A percentile compares a stretch with the other conserved stretches of the same genome.
Conservation (phyloP, 2,888 invertebrate species). For the Dione juno region DNA sequence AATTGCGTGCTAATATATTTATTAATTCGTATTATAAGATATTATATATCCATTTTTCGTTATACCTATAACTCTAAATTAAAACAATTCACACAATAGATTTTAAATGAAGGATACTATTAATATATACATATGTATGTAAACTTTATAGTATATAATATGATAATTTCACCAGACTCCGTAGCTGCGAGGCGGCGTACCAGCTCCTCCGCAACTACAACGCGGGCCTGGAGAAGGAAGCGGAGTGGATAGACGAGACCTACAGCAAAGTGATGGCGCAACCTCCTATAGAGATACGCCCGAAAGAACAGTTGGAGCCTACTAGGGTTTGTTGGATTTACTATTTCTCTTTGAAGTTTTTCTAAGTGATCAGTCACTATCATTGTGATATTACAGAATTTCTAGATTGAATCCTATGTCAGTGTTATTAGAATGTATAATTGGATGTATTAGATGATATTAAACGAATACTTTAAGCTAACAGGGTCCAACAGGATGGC, state of each 20-base stretch:
- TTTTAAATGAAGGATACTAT: too few relatives aligned
- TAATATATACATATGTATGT: too few relatives aligned
- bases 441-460: too few relatives aligned
- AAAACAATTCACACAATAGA: too few relatives aligned
- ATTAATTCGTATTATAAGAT: too few relatives aligned
- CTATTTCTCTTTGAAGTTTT: not conserved
- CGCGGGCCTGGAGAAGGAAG: constrained; percentile 93
- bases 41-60: too few relatives aligned
- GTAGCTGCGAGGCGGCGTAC: constrained; percentile 95
- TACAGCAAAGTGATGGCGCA: constrained; percentile 90
- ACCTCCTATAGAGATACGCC: constrained; percentile 87
- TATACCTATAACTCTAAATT: too few relatives aligned
- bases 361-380: not conserved
- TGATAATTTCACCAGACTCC: too few relatives aligned
- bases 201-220: constrained; percentile 95
- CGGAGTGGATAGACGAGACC: constrained; percentile 94
- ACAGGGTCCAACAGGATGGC: too few relatives aligned
- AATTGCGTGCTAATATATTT: too few relatives aligned
- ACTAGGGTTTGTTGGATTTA: constrained; percentile 86
- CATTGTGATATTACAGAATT: not conserved
- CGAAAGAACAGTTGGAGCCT: constrained; percentile 90
- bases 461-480: too few relatives aligned
- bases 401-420: not conserved
- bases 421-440: not conserved
- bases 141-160: too few relatives aligned